Conservation (phyloP, 2,797 vertebrate species). For the Cyprinella venusta region DNA sequence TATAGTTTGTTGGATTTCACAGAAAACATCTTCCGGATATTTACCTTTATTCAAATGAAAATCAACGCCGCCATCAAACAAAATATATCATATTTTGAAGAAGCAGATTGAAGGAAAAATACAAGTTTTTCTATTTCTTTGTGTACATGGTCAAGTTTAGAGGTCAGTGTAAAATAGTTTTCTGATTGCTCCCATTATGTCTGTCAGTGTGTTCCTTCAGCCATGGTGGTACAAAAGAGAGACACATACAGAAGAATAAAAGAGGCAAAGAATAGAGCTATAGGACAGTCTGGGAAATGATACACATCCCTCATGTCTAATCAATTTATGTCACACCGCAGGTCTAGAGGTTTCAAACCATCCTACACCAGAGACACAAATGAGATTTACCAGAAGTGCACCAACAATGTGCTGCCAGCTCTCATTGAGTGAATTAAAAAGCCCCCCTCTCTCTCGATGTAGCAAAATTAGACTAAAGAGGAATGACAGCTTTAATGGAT, state of each 20-base stretch:
- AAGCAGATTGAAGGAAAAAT: not conserved
- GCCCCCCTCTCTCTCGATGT: not conserved
- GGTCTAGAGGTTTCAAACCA: slow-evolving; percentile 33
- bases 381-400: slow-evolving; percentile 36
- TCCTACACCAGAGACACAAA: slow-evolving; percentile 48
- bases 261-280: not conserved
- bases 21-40: not conserved
- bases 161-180: slow-evolving; percentile 31
- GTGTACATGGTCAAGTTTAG: slow-evolving; percentile 7
- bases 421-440: slow-evolving; percentile 35
- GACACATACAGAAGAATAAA: slow-evolving; percentile 13
- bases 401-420: slow-evolving; percentile 38
- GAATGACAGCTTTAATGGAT: slow-evolving; percentile 31
- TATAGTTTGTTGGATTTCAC: not conserved
- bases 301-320: slow-evolving; percentile 26
- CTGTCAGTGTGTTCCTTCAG: slow-evolving; percentile 12
- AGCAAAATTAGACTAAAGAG: slow-evolving; percentile 38
- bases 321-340: slow-evolving; percentile 24
- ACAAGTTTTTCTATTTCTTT: not conserved
- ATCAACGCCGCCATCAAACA: not conserved
- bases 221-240: slow-evolving; percentile 1
- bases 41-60: slow-evolving; percentile 16
- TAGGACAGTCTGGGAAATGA: slow-evolving; percentile 3
- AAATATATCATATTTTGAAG: not conserved
- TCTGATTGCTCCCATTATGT: slow-evolving; percentile 24